Conservation (phyloP, 2,113 vertebrate genomes). For the Anseranas semipalmata region DNA sequence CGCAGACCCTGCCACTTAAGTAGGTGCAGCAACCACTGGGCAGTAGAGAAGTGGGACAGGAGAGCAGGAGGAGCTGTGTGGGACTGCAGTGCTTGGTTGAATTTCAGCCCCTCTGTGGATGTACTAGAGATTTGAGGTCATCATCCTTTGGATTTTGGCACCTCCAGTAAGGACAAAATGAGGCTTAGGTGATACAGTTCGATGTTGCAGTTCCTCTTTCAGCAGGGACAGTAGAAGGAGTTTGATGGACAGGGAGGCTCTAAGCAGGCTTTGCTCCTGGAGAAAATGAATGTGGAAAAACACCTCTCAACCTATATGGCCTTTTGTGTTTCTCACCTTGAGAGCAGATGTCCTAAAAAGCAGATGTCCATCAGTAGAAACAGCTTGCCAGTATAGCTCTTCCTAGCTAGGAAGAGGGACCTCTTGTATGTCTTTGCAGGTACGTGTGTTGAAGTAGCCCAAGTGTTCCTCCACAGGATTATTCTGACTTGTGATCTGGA, state of each 20-base stretch:
- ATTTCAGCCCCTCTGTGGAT: neutral
- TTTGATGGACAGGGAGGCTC: neutral
- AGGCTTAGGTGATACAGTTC: neutral
- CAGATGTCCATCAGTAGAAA: neutral
- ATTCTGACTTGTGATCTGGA: neutral
- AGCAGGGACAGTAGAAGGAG: neutral
- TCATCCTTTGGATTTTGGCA: neutral
- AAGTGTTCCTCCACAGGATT: neutral
- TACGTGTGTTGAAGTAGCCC: neutral
- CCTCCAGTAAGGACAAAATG: neutral
- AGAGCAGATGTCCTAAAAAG: neutral
- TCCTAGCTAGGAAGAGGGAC: neutral
- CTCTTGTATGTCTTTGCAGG: neutral
- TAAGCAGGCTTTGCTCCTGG: neutral
- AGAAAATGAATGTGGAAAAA: neutral
- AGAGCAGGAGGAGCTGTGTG: neutral
- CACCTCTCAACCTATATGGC: neutral
- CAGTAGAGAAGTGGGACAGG: neutral
- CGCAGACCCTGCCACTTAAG: rapidly evolving
- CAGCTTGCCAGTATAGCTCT: neutral
- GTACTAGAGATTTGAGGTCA: neutral
- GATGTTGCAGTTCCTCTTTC: neutral
- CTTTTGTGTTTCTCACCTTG: neutral
- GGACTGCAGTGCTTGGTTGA: neutral
- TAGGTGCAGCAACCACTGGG: neutral